A percentile compares a stretch with the other conserved stretches of the same genome.
phyloP scores from a whole-genome alignment of 2,113 vertebrate species.

The Climacteris rufus region DNA sequence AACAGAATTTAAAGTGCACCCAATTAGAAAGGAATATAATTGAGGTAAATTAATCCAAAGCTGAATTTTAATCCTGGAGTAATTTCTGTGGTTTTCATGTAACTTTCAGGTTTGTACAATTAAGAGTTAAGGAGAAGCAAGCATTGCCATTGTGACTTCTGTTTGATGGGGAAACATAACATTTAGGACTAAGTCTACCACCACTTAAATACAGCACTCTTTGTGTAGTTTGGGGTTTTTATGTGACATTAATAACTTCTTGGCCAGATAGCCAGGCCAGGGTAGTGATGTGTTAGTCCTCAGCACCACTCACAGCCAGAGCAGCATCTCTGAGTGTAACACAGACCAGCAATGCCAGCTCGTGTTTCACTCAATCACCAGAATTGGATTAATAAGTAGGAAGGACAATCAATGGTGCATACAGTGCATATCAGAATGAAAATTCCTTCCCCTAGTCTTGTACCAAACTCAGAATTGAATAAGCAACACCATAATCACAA shows the following conservation, averaged over 20 bases:
- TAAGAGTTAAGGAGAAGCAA: neutral
- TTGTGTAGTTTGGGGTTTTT: neutral
- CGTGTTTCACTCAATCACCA: neutral
- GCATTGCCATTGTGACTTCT: neutral
- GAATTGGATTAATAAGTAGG: neutral
- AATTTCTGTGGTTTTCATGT: neutral
- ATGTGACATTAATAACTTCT: neutral
- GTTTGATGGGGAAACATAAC: neutral
- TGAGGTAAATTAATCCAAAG: neutral
- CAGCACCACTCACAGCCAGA: neutral
- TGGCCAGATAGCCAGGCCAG: neutral
- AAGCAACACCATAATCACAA: neutral
- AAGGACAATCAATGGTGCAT: neutral
- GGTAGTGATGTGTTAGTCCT: neutral
- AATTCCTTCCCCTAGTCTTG: neutral
- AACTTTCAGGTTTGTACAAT: neutral
- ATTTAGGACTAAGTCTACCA: neutral
- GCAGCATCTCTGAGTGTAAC: neutral
- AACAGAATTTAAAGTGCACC: neutral
- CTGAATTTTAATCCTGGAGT: neutral
- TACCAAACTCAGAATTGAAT: neutral
- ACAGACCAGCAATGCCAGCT: neutral
- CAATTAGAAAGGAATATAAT: neutral
- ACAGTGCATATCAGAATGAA: neutral
- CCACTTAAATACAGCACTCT: neutral